These are phyloP conservation scores for Polydrusus tereticollis DNA, from an alignment of 2,888 invertebrate species.

Conservation along the genomic window DNA sequence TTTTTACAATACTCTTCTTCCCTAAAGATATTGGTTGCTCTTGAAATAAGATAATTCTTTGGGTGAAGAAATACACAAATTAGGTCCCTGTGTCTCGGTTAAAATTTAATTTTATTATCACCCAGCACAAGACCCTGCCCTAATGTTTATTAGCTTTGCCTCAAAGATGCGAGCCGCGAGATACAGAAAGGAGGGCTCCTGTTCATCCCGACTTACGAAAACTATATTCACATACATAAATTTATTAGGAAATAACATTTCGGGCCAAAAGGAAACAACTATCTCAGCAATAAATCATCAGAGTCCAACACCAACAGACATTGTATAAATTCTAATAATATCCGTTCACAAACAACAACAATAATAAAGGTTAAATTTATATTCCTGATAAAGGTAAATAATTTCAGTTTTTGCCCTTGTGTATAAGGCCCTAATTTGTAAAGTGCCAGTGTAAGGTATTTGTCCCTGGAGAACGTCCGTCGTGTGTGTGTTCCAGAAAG, in stretches of 20 bases:
- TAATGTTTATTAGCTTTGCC: too few species aligned
- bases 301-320: not conserved
- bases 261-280: not conserved
- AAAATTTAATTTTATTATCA: too few species aligned
- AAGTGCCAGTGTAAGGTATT: constrained; percentile 44
- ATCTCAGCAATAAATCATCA: not conserved
- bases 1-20: too few species aligned
- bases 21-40: too few species aligned
- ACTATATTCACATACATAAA: not conserved
- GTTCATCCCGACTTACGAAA: too few species aligned
- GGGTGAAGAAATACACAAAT: too few species aligned
- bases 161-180: too few species aligned
- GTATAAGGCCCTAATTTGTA: constrained; percentile 48
- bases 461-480: constrained; percentile 30
- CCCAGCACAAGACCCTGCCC: too few species aligned
- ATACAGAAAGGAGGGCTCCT: too few species aligned
- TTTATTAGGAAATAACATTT: not conserved
- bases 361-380: constrained; percentile 42
- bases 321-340: constrained; percentile 13
- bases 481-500: constrained; percentile 9
- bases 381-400: constrained; percentile 45
- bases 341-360: constrained; percentile 17
- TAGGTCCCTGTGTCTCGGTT: too few species aligned
- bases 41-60: too few species aligned
- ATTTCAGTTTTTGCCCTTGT: constrained; percentile 44